Evolutionary conservation across 2,888 invertebrate genomes (phyloP).

Genomic region (Cheilosia soror): DNA sequence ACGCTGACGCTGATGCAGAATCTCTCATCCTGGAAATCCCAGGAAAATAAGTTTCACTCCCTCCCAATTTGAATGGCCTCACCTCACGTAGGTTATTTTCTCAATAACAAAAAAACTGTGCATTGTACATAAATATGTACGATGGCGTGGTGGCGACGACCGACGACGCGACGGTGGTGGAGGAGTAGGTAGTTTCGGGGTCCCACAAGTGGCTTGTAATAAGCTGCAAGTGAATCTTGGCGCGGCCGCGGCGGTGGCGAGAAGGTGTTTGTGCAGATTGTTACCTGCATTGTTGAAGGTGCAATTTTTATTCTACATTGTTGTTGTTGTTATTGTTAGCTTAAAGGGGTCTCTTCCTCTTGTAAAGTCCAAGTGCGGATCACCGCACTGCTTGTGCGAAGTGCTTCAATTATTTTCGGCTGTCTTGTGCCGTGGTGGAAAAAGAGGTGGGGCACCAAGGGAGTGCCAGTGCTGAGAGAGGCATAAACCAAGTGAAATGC

Average conservation of each 20-base stretch:
- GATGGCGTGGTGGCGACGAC: neutral
- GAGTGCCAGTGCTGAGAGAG: slow-evolving; percentile 71
- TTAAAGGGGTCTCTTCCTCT: slow-evolving; percentile 3
- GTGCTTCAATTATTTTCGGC: slow-evolving; percentile 76
- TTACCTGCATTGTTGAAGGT: slow-evolving; percentile 74
- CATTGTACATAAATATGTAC: slow-evolving; percentile 69
- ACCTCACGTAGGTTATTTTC: slow-evolving; percentile 73
- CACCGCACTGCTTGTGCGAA: slow-evolving; percentile 72
- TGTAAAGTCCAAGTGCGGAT: slow-evolving; percentile 53
- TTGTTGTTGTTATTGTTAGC: slow-evolving; percentile 20
- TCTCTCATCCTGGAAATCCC: slow-evolving; percentile 72
- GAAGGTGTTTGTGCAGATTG: slow-evolving; percentile 74
- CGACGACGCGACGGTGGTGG: slow-evolving; percentile 10
- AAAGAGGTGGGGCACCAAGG: slow-evolving; percentile 65
- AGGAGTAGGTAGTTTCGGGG: slow-evolving; percentile 30
- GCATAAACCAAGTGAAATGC: slow-evolving; percentile 34
- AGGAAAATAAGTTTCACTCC: slow-evolving; percentile 63
- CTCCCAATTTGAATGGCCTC: slow-evolving; percentile 75
- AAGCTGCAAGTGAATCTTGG: slow-evolving; percentile 68
- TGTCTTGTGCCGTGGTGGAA: slow-evolving; percentile 48
- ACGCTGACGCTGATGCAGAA: slow-evolving; percentile 66
- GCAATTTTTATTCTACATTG: slow-evolving; percentile 70
- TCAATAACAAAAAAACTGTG: slow-evolving; percentile 70
- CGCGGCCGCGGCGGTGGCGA: slow-evolving; percentile 39
- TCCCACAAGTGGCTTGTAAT: slow-evolving; percentile 73